A percentile compares a stretch with the other conserved stretches of the same genome.
phyloP scores from a whole-genome alignment of 2,888 invertebrate species.

The Vannuccia rotundouncinata region DNA sequence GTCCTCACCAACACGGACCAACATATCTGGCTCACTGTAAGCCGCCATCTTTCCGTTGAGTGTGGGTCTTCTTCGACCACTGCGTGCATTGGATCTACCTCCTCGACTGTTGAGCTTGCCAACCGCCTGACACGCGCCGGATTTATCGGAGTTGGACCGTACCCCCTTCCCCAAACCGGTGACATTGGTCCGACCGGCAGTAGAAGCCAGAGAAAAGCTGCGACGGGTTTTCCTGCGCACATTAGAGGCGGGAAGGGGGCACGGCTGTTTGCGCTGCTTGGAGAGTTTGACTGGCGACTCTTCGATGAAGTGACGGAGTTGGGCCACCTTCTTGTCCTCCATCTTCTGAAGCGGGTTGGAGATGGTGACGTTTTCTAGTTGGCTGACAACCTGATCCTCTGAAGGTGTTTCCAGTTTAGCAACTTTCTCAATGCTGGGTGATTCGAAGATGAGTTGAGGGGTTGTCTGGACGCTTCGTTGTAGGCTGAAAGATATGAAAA shows the following conservation, averaged over 20 bases:
- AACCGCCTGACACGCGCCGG: not conserved
- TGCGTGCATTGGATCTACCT: not conserved
- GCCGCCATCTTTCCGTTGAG: slow-evolving; percentile 13
- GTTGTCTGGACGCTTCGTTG: not conserved
- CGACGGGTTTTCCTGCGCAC: not conserved
- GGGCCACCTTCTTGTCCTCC: slow-evolving; percentile 19
- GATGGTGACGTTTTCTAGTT: slow-evolving; percentile 1
- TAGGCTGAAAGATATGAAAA: not conserved
- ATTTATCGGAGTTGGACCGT: not conserved
- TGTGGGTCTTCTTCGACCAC: not conserved
- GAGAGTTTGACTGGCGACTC: not conserved
- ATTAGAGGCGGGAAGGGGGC: not conserved
- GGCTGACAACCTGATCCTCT: not conserved
- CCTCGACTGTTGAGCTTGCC: not conserved
- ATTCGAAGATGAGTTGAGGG: not conserved
- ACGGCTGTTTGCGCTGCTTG: not conserved
- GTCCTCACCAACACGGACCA: not conserved
- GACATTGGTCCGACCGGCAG: not conserved
- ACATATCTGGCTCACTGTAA: slow-evolving; percentile 11
- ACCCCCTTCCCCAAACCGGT: not conserved
- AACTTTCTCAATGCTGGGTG: not conserved
- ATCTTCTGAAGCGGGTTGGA: not conserved
- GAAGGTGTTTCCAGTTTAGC: not conserved
- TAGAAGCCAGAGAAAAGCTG: not conserved
- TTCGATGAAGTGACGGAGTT: slow-evolving; percentile 4